Evolutionary conservation across 2,888 invertebrate species (phyloP), one percentile per base, ranked within the genome.

Genomic region (Cybosia mesomella): DNA sequence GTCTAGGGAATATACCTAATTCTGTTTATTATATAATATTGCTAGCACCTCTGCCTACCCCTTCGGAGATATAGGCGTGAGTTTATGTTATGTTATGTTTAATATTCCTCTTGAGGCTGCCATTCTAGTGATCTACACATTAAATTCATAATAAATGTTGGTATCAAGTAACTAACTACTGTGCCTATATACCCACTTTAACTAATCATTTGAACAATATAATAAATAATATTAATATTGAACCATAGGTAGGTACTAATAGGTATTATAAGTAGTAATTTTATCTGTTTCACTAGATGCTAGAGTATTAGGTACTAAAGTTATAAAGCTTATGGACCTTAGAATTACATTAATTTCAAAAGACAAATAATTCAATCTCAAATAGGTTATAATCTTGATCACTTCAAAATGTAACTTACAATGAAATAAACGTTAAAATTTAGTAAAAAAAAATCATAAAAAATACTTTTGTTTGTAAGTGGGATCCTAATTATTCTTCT

Each of bases 21-120:
- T 65, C 57, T 65, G 66, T 72, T 65, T 66, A 73, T 62, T 71
- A 55, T 69, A n/a, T n/a, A n/a, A n/a, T n/a, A n/a, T n/a, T n/a
- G n/a, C n/a, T n/a, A n/a, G n/a, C n/a, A n/a, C n/a, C n/a, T n/a
- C n/a, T n/a, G n/a, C n/a, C n/a, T n/a, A n/a, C n/a, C n/a, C n/a
- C n/a, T n/a, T n/a, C n/a, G n/a, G n/a, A n/a, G n/a, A n/a, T n/a
- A n/a, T n/a, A n/a, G n/a, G n/a, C n/a, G n/a, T n/a, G n/a, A n/a
- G n/a, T n/a, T n/a, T n/a, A n/a, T n/a, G n/a, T n/a, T n/a, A n/a
- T n/a, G n/a, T n/a, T n/a, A n/a, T n/a, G n/a, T n/a, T n/a, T n/a
- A 68, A 63, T 68, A 65, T 68, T 70, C 60, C 65, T 68, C 61
- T 32, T 57, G 65, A 72, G 61, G 68, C 70, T 28, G 21, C 36